Evolutionary conservation across 64 coral and sea anemone genomes (phyloP).

Genomic region (Actinia tenebrosa): DNA sequence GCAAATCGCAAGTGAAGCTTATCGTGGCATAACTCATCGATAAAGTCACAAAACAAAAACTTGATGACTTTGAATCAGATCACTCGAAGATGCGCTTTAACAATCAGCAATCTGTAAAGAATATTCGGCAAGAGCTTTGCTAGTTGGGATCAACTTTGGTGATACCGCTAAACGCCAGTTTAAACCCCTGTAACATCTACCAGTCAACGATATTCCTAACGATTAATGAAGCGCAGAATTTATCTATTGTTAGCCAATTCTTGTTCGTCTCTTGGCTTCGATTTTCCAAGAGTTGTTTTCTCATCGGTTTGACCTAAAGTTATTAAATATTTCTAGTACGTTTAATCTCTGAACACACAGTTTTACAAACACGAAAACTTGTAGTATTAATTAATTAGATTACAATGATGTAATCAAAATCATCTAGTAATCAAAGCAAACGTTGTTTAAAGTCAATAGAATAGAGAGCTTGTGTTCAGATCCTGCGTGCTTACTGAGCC

Average conservation of each 20-base stretch:
- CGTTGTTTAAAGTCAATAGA: conserved; percentile 5
- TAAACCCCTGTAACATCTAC: not conserved
- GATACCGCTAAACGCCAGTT: conserved; percentile 22
- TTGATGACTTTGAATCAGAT: conserved; percentile 35
- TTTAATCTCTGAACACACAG: not conserved
- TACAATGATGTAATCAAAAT: conserved; percentile 32
- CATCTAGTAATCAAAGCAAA: conserved; percentile 28
- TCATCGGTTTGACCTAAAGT: not conserved
- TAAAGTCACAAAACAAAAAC: conserved; percentile 19
- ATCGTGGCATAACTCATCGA: conserved; percentile 35
- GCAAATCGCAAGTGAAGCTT: conserved; percentile 68
- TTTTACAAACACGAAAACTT: not conserved
- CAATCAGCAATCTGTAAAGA: conserved; percentile 12
- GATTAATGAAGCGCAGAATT: not conserved
- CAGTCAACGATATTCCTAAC: not conserved
- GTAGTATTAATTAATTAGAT: conserved; percentile 28
- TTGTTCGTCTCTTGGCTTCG: not conserved
- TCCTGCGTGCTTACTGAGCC: not conserved
- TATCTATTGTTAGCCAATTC: not conserved
- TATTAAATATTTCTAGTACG: not conserved
- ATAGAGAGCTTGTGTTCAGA: not conserved
- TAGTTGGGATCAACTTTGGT: not conserved
- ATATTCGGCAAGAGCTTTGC: not conserved
- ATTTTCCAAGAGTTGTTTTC: not conserved
- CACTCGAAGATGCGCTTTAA: conserved; percentile 26